Evolutionary conservation across 2,797 vertebrate genomes (phyloP), one percentile per base, ranked within the genome.

Genomic region (Gallinago stenura): DNA sequence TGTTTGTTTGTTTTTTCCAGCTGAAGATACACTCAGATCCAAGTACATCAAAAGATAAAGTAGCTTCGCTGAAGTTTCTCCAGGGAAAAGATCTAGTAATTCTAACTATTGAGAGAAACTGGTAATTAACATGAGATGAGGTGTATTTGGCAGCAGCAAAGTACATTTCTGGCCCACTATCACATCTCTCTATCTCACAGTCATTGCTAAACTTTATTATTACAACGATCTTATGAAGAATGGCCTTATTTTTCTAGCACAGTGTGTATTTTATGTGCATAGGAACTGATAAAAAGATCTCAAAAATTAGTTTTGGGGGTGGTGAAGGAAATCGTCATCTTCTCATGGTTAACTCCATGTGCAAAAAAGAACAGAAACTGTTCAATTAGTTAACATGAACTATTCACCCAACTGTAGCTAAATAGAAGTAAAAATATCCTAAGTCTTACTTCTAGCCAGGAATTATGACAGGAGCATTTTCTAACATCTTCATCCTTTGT

Each of bases 61-160:
- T 58, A 88, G 41, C 54, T 90, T 57, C 2, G 6, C 65, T 91
- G 37, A 91, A 64, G 51, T 87, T 95, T 95, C 90, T 95, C 68
- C 72, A 80, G 86, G 83, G 93, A 72, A 87, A 89, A 92, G 50
- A 71, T 22, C 41, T 53, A 93, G 43, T 92, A 97, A 97, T 95
- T 94, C 81, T 53, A 96, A 35, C 48, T 90, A 84, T 62, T 93
- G 87, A 97, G 72, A 96, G 56, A 97, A 90, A 92, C n/a, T 91
- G 41, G 51, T 91, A 96, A 97, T 97, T 97, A 96, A 97, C 87
- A 89, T 89, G 89, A 96, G 93, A 95, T 96, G 93, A 97, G 87
- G 75, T 97, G 64, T 89, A 96, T 97, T 92, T 90, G 94, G 86
- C 91, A 93, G 62, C 54, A 91, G 13, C 10, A 77, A 73, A 87